These are phyloP conservation scores for Macrophya annulata DNA, from an alignment of 2,888 invertebrate species.

Conservation along the genomic window DNA sequence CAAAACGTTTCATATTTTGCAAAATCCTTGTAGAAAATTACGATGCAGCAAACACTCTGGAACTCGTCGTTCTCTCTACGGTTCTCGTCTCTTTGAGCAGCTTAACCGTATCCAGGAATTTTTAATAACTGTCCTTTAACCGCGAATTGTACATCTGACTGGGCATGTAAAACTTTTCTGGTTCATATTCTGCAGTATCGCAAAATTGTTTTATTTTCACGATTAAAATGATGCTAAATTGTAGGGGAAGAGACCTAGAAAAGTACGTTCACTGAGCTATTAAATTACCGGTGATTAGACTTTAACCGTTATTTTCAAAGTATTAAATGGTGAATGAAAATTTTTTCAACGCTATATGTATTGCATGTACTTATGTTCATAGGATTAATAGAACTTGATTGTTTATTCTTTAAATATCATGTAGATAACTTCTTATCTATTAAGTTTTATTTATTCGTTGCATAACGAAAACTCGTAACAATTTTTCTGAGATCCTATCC, in stretches of 20 bases:
- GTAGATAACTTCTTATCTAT: background rate
- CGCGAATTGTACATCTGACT: slow-evolving; percentile 14
- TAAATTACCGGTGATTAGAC: background rate
- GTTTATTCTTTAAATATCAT: no score
- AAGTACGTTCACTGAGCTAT: background rate
- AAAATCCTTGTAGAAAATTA: slow-evolving; percentile 28
- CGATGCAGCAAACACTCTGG: slow-evolving; percentile 33
- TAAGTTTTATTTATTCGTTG: background rate
- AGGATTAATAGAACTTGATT: no score
- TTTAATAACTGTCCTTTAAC: slow-evolving; percentile 45
- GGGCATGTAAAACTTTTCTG: background rate
- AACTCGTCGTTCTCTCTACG: background rate
- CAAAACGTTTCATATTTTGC: slow-evolving; percentile 37
- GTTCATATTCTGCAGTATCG: background rate
- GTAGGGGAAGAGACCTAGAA: background rate
- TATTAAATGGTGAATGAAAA: background rate
- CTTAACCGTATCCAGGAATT: slow-evolving; percentile 47
- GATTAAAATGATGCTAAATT: background rate
- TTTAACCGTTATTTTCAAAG: background rate
- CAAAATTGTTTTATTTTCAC: background rate
- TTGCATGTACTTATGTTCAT: no score
- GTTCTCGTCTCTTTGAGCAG: slow-evolving; percentile 34
- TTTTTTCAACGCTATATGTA: no score
- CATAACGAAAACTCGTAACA: slow-evolving; percentile 54
- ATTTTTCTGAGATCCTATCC: slow-evolving; percentile 61